Percentiles rank a stretch among this genome's conserved stretches.
These are phyloP conservation scores for Toxotes chatareus DNA, from an alignment of 2,113 vertebrate species.

Conservation along the genomic window DNA sequence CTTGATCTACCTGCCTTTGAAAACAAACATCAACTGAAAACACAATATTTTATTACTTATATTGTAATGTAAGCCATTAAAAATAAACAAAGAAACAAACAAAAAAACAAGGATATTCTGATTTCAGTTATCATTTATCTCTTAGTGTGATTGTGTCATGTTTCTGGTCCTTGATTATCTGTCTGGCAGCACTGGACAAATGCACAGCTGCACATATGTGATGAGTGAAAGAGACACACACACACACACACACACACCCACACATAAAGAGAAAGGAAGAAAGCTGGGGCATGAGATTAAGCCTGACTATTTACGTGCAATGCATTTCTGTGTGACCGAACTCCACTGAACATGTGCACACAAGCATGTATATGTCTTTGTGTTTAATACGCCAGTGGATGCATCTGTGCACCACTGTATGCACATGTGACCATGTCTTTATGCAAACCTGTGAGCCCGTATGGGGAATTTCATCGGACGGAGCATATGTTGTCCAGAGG, in stretches of 20 bases:
- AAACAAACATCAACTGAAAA: neutral
- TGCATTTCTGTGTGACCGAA: conserved; percentile 20
- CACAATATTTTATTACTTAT: neutral
- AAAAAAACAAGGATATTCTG: neutral
- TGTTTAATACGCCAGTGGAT: conserved; percentile 18
- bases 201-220: conserved; percentile 47
- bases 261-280: neutral
- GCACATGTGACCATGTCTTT: conserved; percentile 2
- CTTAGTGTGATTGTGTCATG: conserved; percentile 3
- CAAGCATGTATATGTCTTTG: conserved; percentile 2
- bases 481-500: conserved; percentile 50
- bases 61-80: neutral
- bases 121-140: neutral
- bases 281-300: conserved; percentile 2
- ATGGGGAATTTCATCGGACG: conserved; percentile 13
- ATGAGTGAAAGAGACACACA: conserved; percentile 13
- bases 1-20: neutral
- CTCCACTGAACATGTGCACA: conserved; percentile 22
- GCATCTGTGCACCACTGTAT: conserved; percentile 1
- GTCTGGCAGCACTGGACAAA: conserved; percentile 22
- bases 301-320: conserved; percentile 5
- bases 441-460: neutral
- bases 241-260: neutral
- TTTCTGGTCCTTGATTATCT: conserved; percentile 9
- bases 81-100: neutral